A percentile compares a stretch with the other conserved stretches of the same genome.
Conservation (phyloP, 2,888 invertebrate species). For the Heteromurus nitidus region DNA sequence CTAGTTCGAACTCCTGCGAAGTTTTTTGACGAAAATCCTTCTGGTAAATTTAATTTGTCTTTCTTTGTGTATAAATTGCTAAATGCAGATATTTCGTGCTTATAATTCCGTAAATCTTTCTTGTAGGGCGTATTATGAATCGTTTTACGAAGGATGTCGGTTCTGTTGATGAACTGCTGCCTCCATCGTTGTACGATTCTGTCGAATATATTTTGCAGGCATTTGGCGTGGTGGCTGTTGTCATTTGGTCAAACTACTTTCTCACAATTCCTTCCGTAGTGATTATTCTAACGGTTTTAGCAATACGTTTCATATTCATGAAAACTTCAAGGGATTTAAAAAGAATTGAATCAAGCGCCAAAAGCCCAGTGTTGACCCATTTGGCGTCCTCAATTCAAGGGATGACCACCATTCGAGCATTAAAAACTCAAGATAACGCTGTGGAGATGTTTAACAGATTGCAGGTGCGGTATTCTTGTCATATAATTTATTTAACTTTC, state of each 20-base stretch:
- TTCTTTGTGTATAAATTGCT: no score
- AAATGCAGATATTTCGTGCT: no score
- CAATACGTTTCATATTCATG: slow-evolving; percentile 27
- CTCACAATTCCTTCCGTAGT: slow-evolving; percentile 75
- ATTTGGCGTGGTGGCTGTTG: neutral
- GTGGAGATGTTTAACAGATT: slow-evolving; percentile 84
- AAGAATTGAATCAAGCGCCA: slow-evolving; percentile 36
- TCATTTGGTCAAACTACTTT: slow-evolving; percentile 74
- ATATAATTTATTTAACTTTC: slow-evolving; percentile 83
- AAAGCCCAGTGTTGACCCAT: slow-evolving; percentile 95
- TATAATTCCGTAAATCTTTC: neutral
- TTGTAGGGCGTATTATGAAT: slow-evolving; percentile 37
- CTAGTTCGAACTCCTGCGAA: slow-evolving; percentile 74
- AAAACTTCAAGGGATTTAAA: slow-evolving; percentile 44
- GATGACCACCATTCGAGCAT: slow-evolving; percentile 92
- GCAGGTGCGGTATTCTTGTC: slow-evolving; percentile 81
- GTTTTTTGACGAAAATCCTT: slow-evolving; percentile 53
- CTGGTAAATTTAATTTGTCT: slow-evolving; percentile 24
- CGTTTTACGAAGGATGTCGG: slow-evolving; percentile 88
- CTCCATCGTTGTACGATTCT: slow-evolving; percentile 80
- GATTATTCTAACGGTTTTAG: slow-evolving; percentile 75
- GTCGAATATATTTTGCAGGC: slow-evolving; percentile 73
- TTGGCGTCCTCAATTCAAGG: slow-evolving; percentile 92
- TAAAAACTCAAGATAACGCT: slow-evolving; percentile 86
- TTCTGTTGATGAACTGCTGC: slow-evolving; percentile 74